These are phyloP conservation scores for Parnassius smintheus DNA, from an alignment of 2,888 invertebrate species.

Conservation along the genomic window DNA sequence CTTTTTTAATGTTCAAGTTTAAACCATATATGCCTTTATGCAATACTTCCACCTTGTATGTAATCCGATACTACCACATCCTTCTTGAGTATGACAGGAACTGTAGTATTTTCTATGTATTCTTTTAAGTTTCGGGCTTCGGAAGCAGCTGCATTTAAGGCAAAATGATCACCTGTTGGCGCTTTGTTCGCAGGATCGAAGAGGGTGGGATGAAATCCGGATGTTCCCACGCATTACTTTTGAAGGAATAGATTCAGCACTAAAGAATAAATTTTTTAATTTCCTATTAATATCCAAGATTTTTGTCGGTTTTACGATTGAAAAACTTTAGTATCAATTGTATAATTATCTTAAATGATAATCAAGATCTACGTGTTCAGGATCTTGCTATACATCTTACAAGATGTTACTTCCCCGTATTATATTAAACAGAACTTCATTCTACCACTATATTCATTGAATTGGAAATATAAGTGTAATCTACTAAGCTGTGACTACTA, in stretches of 20 bases:
- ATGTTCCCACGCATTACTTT: conserved; percentile 64
- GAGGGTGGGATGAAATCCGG: conserved; percentile 47
- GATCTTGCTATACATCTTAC: too few species aligned
- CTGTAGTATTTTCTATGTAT: conserved; percentile 34
- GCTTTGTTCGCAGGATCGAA: conserved; percentile 49
- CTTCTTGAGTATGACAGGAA: conserved; percentile 45
- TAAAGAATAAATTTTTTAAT: too few species aligned
- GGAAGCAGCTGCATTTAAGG: conserved; percentile 57
- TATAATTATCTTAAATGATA: too few species aligned
- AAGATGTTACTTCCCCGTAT: too few species aligned
- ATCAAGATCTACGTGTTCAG: too few species aligned
- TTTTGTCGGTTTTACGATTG: background rate
- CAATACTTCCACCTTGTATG: conserved; percentile 20
- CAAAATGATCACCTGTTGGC: conserved; percentile 53
- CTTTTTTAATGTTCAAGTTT: too few species aligned
- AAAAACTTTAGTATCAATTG: too few species aligned
- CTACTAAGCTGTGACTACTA: too few species aligned
- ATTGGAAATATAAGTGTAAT: too few species aligned
- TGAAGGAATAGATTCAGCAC: conserved; percentile 18
- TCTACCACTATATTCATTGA: too few species aligned
- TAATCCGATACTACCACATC: conserved; percentile 46
- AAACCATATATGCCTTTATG: background rate
- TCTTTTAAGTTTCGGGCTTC: conserved; percentile 52
- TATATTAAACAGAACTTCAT: too few species aligned
- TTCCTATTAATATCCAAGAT: background rate